phyloP scores from a whole-genome alignment of 2,113 vertebrate genomes.

The Ochotona princeps region DNA sequence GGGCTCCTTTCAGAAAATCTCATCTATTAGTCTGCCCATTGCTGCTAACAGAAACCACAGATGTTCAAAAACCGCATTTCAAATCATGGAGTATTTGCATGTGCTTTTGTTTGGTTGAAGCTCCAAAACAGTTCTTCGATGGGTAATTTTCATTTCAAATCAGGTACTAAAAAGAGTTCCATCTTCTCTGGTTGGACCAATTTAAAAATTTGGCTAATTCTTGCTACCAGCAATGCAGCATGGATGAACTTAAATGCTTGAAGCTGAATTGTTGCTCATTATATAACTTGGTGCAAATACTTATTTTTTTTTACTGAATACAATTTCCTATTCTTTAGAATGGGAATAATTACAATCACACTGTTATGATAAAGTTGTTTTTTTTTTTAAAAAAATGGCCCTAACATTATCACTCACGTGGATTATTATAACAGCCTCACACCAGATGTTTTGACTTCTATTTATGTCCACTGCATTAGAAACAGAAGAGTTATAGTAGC shows the following conservation, averaged over 20 bases:
- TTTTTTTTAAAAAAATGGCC: not conserved
- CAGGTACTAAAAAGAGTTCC: slow-evolving; percentile 39
- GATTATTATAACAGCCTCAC: not conserved
- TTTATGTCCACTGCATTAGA: not conserved
- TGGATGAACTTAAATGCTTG: not conserved
- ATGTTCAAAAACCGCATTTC: slow-evolving; percentile 56
- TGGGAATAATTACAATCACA: not conserved
- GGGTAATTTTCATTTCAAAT: slow-evolving; percentile 48
- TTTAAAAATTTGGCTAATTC: slow-evolving; percentile 52
- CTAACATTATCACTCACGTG: not conserved
- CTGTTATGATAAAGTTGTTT: not conserved
- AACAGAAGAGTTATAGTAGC: not conserved
- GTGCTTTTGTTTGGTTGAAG: slow-evolving; percentile 62
- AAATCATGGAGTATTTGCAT: slow-evolving; percentile 54
- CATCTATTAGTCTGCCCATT: not conserved
- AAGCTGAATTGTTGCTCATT: not conserved
- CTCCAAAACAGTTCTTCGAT: slow-evolving; percentile 45
- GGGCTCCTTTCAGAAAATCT: not conserved
- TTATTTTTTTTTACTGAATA: not conserved
- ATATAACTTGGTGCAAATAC: slow-evolving; percentile 12
- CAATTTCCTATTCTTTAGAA: not conserved
- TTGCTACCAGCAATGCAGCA: slow-evolving; percentile 26
- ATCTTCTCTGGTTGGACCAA: slow-evolving; percentile 34
- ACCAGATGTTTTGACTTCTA: not conserved
- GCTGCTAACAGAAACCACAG: slow-evolving; percentile 34